These are phyloP conservation scores for Mimumesa dahlbomi DNA, from an alignment of 2,888 invertebrate genomes.

Conservation along the genomic window DNA sequence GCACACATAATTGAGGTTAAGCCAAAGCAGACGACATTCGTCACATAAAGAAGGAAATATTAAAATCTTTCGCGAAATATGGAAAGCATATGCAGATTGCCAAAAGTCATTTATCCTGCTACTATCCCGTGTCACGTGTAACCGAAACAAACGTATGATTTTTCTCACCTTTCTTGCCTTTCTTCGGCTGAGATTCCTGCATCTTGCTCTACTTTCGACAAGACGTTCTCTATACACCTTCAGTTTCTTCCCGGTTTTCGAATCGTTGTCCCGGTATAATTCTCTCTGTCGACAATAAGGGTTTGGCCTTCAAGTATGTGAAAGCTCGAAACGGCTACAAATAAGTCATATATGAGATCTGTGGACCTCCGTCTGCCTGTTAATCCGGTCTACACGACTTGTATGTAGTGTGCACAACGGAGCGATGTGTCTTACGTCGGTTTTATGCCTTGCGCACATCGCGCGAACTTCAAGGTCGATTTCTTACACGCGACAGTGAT, in stretches of 20 bases:
- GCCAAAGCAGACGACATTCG: slow-evolving; percentile 61
- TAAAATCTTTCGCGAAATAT: slow-evolving; percentile 1
- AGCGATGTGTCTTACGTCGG: slow-evolving; percentile 9
- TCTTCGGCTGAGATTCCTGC: slow-evolving; percentile 82
- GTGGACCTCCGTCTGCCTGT: slow-evolving; percentile 2
- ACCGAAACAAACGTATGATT: not conserved
- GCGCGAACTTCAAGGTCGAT: not conserved
- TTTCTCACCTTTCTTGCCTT: slow-evolving; percentile 85
- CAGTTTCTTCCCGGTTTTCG: slow-evolving; percentile 75
- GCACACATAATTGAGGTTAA: slow-evolving; percentile 55
- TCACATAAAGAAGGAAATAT: slow-evolving; percentile 2
- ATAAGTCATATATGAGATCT: slow-evolving; percentile 35
- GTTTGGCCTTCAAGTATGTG: slow-evolving; percentile 6
- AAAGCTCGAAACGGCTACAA: slow-evolving; percentile 17
- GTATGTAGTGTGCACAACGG: slow-evolving; percentile 18
- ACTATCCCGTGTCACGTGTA: not conserved
- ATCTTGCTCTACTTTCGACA: slow-evolving; percentile 78
- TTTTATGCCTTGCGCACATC: slow-evolving; percentile 4
- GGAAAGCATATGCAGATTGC: not conserved
- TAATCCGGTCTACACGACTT: slow-evolving; percentile 38
- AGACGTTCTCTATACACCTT: slow-evolving; percentile 80
- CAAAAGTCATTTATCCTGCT: slow-evolving; percentile 1
- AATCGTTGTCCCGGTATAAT: slow-evolving; percentile 13
- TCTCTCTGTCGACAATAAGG: not conserved
- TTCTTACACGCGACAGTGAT: not conserved